Conservation (phyloP, 2,797 vertebrate genomes). For the Emydoidea blandingii region DNA sequence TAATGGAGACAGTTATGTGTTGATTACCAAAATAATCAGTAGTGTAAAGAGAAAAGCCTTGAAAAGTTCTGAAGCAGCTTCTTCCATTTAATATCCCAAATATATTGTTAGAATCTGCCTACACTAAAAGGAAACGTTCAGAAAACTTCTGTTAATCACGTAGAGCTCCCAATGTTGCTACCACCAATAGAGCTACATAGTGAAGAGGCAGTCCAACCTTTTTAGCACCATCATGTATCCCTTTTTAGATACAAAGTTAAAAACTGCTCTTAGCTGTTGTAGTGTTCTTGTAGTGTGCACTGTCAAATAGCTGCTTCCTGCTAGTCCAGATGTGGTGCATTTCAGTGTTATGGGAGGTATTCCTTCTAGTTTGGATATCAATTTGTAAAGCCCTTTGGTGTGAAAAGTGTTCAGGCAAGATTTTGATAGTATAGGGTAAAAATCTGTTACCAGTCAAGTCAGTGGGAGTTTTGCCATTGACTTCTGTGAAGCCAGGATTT, state of each 20-base stretch:
- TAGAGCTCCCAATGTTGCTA: not conserved
- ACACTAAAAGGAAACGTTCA: not conserved
- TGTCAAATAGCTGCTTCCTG: not conserved
- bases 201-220: not conserved
- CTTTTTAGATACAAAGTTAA: not conserved
- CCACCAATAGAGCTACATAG: too few species aligned
- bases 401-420: not conserved
- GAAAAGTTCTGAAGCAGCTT: not conserved
- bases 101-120: not conserved
- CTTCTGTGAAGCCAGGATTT: not conserved
- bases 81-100: not conserved
- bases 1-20: not conserved
- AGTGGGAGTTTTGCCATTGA: not conserved
- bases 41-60: too few species aligned
- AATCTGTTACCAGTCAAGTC: not conserved
- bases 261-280: not conserved
- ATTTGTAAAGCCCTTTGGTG: rapidly evolving
- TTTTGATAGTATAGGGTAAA: not conserved
- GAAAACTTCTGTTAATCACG: not conserved
- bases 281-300: not conserved
- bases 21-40: not conserved
- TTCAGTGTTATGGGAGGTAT: not conserved
- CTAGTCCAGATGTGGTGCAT: not conserved
- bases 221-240: not conserved
- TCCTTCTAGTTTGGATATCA: rapidly evolving